Evolutionary conservation across 2,113 vertebrate genomes (phyloP).

Genomic region (Anoura caudifer): DNA sequence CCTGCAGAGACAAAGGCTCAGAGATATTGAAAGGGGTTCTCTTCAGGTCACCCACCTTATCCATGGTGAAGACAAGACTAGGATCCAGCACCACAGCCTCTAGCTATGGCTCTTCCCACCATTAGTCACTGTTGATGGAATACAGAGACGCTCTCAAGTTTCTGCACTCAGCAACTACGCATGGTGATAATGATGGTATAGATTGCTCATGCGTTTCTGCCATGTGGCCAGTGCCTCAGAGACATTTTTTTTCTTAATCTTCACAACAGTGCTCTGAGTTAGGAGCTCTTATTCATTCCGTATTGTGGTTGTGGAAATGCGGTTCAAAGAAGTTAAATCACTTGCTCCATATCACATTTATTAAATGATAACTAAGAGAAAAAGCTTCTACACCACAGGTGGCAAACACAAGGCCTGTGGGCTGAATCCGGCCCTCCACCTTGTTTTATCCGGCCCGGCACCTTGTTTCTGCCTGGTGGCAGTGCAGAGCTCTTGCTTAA

Average conservation of each 20-base stretch:
- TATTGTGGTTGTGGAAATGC: background rate
- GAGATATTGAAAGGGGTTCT: background rate
- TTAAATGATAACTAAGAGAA: background rate
- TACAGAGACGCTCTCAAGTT: background rate
- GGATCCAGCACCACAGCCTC: too few species aligned
- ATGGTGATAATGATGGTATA: background rate
- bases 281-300: background rate
- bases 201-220: too few species aligned
- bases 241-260: background rate
- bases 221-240: background rate
- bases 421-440: too few species aligned
- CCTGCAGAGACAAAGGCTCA: background rate
- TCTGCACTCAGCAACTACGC: background rate
- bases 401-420: too few species aligned
- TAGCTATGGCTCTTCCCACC: background rate
- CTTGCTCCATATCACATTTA: background rate
- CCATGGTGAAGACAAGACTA: background rate
- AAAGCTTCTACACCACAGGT: background rate
- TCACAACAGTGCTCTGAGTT: background rate
- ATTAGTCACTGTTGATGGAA: background rate
- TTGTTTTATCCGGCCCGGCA: too few species aligned
- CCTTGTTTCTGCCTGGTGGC: too few species aligned
- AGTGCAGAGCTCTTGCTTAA: too few species aligned
- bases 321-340: background rate
- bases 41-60: background rate